Evolutionary conservation across 1,140 invertebrate species (phyloP).

Genomic region (Apis laboriosa): DNA sequence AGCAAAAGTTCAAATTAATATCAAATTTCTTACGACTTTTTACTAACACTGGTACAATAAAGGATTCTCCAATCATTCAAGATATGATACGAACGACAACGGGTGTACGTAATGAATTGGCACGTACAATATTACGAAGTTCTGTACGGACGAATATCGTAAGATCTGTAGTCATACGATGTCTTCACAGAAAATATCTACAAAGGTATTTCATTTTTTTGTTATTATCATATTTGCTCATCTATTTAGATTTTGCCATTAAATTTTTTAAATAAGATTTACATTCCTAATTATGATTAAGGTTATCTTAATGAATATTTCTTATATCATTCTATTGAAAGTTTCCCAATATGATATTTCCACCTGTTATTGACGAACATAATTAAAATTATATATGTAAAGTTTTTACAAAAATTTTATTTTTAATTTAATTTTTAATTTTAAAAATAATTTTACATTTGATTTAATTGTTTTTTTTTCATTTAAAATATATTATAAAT

Average conservation of each 20-base stretch:
- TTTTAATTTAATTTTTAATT: background rate
- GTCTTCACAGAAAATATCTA: constrained; percentile 83
- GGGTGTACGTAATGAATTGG: constrained; percentile 84
- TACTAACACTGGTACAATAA: constrained; percentile 20
- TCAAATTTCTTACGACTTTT: constrained; percentile 12
- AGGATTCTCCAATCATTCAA: constrained; percentile 80
- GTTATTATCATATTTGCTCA: background rate
- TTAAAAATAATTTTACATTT: background rate
- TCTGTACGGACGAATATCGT: constrained; percentile 81
- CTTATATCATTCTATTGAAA: background rate
- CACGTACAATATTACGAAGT: constrained; percentile 83
- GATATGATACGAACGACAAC: constrained; percentile 81
- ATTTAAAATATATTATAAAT: background rate
- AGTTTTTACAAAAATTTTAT: background rate
- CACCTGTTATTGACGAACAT: background rate
- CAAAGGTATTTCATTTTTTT: constrained; percentile 81
- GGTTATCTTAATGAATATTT: constrained; percentile 13
- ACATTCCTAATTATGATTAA: constrained; percentile 7
- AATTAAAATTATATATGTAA: background rate
- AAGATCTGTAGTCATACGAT: constrained; percentile 83
- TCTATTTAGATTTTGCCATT: background rate
- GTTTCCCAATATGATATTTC: background rate
- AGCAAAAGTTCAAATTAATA: background rate
- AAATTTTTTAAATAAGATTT: background rate
- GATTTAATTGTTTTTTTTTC: background rate